Evolutionary conservation across 35 echinoderm and acorn worm species (phyloP).

Genomic region (Diadema setosum): DNA sequence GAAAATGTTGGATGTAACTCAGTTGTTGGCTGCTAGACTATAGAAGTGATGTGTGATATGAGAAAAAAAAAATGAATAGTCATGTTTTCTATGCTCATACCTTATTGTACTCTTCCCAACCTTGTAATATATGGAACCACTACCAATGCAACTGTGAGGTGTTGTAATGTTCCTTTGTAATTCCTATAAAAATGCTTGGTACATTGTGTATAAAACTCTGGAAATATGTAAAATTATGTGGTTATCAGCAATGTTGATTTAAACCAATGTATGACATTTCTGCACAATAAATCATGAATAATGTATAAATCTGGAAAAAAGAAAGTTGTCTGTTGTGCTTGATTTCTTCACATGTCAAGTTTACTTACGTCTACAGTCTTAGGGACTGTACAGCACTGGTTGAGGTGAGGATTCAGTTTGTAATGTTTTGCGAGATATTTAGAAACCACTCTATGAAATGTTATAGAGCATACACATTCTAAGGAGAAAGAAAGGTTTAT

Average conservation of each 20-base stretch:
- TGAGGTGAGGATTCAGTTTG: too few species aligned
- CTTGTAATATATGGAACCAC: neutral
- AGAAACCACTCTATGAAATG: too few species aligned
- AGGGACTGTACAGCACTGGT: too few species aligned
- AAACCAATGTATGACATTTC: conserved; percentile 9
- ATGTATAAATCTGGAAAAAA: conserved; percentile 12
- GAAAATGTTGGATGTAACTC: too few species aligned
- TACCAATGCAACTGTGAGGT: neutral
- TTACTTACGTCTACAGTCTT: too few species aligned
- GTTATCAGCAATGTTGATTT: neutral
- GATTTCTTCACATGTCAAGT: neutral
- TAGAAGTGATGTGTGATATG: too few species aligned
- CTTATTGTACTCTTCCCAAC: conserved; percentile 1
- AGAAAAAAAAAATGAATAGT: too few species aligned
- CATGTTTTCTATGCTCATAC: too few species aligned
- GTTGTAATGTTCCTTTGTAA: neutral
- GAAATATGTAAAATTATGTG: neutral
- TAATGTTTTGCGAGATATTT: too few species aligned
- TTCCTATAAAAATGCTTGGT: neutral
- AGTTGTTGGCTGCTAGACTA: too few species aligned
- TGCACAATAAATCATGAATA: conserved; percentile 29
- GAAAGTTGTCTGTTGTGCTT: neutral
- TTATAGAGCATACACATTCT: too few species aligned
- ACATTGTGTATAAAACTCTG: neutral
- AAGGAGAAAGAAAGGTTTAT: too few species aligned